Evolutionary conservation across 1,140 invertebrate species (phyloP).

Genomic region (Trichomalopsis sarcophagae): DNA sequence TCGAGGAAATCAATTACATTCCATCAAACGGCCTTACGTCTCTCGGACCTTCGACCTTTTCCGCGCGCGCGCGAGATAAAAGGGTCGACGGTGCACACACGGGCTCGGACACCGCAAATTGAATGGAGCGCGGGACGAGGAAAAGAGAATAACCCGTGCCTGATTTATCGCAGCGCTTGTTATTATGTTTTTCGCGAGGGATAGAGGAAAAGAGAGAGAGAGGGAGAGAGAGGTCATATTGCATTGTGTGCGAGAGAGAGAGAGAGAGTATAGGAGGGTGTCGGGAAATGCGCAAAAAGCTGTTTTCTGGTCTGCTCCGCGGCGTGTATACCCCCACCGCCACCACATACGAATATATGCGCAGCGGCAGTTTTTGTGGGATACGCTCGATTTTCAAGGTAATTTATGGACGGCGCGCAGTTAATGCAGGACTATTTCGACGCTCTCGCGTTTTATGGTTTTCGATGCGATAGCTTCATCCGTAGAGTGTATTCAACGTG

Average conservation of each 20-base stretch:
- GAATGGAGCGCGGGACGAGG: constrained; percentile 20
- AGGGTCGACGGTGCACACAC: not conserved
- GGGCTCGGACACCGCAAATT: constrained; percentile 39
- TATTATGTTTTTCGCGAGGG: constrained; percentile 7
- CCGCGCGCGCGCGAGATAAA: not conserved
- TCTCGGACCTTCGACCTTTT: constrained; percentile 1
- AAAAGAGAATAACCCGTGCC: constrained; percentile 5
- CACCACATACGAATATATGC: not conserved
- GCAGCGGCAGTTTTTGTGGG: not conserved
- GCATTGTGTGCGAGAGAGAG: not conserved
- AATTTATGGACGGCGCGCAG: not conserved
- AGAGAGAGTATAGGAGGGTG: not conserved
- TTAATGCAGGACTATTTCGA: too few species aligned
- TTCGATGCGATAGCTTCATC: not conserved
- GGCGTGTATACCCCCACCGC: not conserved
- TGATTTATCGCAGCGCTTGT: constrained; percentile 28
- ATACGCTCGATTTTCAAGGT: not conserved
- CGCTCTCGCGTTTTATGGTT: not conserved
- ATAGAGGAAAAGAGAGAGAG: not conserved
- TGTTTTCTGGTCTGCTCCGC: not conserved
- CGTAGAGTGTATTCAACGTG: too few species aligned
- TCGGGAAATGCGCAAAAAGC: constrained; percentile 17
- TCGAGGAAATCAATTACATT: constrained; percentile 33
- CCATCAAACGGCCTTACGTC: not conserved
- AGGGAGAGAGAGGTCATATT: not conserved